Conservation (phyloP, 1,140 invertebrate genomes). For the Lutraria rhynchaena region DNA sequence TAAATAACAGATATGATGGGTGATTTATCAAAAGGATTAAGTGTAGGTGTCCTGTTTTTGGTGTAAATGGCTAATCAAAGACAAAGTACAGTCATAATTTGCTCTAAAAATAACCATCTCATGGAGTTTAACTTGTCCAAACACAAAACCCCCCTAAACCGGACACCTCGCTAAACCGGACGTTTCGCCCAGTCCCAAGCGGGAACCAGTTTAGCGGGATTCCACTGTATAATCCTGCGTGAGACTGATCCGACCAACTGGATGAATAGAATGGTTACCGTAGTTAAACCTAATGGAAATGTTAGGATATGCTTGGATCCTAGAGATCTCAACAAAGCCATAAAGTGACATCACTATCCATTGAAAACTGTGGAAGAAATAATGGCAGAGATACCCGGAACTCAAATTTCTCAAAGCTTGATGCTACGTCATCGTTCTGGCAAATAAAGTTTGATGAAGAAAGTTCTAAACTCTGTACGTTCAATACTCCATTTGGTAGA, state of each 20-base stretch:
- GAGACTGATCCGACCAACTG: conserved; percentile 52
- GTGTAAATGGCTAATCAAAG: too few species aligned
- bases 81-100: too few species aligned
- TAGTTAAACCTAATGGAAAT: conserved; percentile 52
- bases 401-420: conserved; percentile 82
- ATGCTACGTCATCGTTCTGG: conserved; percentile 76
- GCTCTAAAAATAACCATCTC: too few species aligned
- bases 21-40: too few species aligned
- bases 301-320: conserved; percentile 69
- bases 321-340: conserved; percentile 66
- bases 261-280: conserved; percentile 56
- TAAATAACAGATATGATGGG: too few species aligned
- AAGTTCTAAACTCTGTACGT: conserved; percentile 68
- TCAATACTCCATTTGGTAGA: conserved; percentile 61
- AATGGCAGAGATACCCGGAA: conserved; percentile 71
- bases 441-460: conserved; percentile 42
- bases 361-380: conserved; percentile 62
- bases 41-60: too few species aligned
- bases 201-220: conserved; percentile 65
- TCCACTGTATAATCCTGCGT: conserved; percentile 65
- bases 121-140: too few species aligned
- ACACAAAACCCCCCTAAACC: too few species aligned
- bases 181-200: conserved; percentile 59
- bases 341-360: conserved; percentile 62
- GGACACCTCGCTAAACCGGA: too few species aligned